Conservation (phyloP, 2,113 vertebrate genomes). For the Petroica traversi region DNA sequence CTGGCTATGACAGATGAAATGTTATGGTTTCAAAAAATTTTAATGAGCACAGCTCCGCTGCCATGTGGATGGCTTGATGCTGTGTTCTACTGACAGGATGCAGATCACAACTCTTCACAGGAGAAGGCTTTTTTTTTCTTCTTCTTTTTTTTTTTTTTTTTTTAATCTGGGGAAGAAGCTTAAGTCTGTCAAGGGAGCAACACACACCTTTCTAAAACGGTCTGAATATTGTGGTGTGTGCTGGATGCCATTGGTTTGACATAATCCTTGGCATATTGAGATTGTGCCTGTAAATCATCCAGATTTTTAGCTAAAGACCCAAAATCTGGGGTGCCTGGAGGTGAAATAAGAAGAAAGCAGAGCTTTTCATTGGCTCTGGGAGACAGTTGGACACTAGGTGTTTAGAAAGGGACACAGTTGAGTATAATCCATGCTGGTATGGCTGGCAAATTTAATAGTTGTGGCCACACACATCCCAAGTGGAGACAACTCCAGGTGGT, state of each 20-base stretch:
- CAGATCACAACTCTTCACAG: background rate
- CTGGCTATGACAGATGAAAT: background rate
- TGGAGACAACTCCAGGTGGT: background rate
- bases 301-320: background rate
- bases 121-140: background rate
- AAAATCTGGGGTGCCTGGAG: background rate
- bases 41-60: slow-evolving; percentile 22
- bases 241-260: background rate
- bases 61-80: background rate
- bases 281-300: background rate
- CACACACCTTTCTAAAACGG: background rate
- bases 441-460: background rate
- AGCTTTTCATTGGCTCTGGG: background rate
- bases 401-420: background rate
- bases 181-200: background rate
- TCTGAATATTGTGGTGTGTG: background rate
- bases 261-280: background rate
- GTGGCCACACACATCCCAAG: background rate
- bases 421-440: background rate
- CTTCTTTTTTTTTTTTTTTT: background rate
- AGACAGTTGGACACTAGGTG: background rate
- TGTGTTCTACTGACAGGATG: background rate
- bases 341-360: background rate
- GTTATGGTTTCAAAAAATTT: slow-evolving; percentile 27
- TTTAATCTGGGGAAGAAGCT: background rate